These are phyloP conservation scores for Sebastes umbrosus DNA, from an alignment of 2,797 vertebrate genomes.

Conservation along the genomic window DNA sequence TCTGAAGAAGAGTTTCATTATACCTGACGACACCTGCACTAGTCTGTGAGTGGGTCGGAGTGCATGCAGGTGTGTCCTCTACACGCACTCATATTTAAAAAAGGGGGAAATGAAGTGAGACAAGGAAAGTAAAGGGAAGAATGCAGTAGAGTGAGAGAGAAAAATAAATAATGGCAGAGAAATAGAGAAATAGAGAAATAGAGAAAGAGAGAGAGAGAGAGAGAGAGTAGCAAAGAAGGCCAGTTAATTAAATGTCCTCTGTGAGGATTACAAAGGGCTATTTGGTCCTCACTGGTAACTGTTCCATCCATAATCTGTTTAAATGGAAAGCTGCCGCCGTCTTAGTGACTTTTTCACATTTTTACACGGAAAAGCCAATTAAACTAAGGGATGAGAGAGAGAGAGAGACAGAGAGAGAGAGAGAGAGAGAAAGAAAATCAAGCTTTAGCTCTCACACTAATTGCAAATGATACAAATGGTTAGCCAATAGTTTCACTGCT, in stretches of 20 bases:
- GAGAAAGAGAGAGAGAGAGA: not conserved
- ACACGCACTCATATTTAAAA: not conserved
- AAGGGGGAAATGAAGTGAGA: not conserved
- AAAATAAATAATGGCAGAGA: not conserved
- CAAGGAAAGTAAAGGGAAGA: not conserved
- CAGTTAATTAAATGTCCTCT: slow-evolving; percentile 81
- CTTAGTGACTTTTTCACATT: slow-evolving; percentile 71
- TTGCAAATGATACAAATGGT: slow-evolving; percentile 76
- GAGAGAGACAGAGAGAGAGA: slow-evolving; percentile 3
- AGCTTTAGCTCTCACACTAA: slow-evolving; percentile 68
- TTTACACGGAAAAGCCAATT: slow-evolving; percentile 75
- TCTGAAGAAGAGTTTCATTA: slow-evolving; percentile 17
- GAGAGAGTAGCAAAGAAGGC: slow-evolving; percentile 41
- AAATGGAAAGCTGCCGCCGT: slow-evolving; percentile 62
- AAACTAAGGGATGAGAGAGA: slow-evolving; percentile 51
- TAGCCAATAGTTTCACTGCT: slow-evolving; percentile 59
- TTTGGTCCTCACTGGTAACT: slow-evolving; percentile 73
- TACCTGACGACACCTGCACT: slow-evolving; percentile 24
- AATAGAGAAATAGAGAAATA: not conserved
- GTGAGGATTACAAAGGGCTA: slow-evolving; percentile 77
- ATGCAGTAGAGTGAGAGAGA: not conserved
- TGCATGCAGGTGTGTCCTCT: not conserved
- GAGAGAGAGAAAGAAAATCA: slow-evolving; percentile 15
- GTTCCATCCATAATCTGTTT: slow-evolving; percentile 77
- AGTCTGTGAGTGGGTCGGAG: not conserved